Evolutionary conservation across 2,797 vertebrate genomes (phyloP), one percentile per base, ranked within the genome.

Genomic region (Martes flavigula): DNA sequence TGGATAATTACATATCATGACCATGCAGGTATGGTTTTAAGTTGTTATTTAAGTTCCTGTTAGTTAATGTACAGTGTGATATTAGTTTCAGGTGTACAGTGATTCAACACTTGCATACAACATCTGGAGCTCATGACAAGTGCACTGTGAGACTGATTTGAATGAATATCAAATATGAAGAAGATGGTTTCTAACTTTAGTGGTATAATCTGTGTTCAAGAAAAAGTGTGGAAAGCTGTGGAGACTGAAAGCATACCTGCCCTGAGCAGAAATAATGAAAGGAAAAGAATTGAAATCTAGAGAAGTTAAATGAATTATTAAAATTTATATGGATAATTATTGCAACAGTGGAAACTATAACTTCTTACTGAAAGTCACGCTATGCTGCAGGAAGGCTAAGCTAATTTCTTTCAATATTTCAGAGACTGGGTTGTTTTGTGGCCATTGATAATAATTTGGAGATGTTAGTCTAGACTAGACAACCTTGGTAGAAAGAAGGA

Each of bases 171-270:
- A 78, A 40, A 58, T 66, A 83, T 82, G 51, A 82, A 46, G 35
- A 88, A 56, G 10, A 51, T 89, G 27, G 12, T 91, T 94, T 92
- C 56, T 86, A 82, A 91, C 23, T 68, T 75, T 87, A 82, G 21
- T 90, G 32, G 20, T 75, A 32, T 87, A 92, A 85, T 96, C 30
- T 91, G 5, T 81, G 48, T 81, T 96, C 70, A 73, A 64, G 85
- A 60, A 60, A 79, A 95, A 87, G 17, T 68, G 11, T 58, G 20
- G 23, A 82, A 87, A 84, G 18, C 11, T n/a, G 23, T 66, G 62
- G 66, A 87, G 90, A 95, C 83, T 84, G 48, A 91, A 87, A n/a
- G 13, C 7, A 54, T 87, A 72, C 4, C n/a, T 70, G 4, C 8
- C 38, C 62, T 93, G 43, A 87, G 23, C 32, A 90, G 77, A 93